Conservation (phyloP, 2,888 invertebrate species). For the Pterostichus niger region DNA sequence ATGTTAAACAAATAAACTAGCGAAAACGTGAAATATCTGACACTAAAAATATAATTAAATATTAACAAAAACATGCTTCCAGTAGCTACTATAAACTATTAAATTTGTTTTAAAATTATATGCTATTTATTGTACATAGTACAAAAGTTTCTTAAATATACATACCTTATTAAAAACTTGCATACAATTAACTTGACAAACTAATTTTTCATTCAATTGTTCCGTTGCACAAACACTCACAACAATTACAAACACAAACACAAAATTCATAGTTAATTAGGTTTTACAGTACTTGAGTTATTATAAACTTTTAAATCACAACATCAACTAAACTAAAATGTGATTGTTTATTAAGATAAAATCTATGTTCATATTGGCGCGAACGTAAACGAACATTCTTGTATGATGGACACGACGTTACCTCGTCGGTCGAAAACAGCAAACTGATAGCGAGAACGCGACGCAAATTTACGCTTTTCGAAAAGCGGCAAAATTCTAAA, state of each 20-base stretch:
- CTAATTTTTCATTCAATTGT: background rate
- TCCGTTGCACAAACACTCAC: conserved; percentile 32
- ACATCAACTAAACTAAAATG: too few species aligned
- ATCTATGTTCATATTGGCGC: too few species aligned
- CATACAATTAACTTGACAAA: background rate
- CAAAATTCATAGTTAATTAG: conserved; percentile 1
- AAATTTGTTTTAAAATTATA: background rate
- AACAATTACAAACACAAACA: background rate
- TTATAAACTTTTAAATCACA: background rate
- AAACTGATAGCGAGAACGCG: background rate
- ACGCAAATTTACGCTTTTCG: background rate
- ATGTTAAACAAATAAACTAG: too few species aligned
- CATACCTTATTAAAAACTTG: conserved; percentile 12
- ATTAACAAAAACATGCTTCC: too few species aligned
- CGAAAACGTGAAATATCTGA: too few species aligned
- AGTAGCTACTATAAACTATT: background rate
- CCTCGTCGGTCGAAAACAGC: too few species aligned
- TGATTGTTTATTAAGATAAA: background rate
- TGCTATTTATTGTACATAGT: background rate
- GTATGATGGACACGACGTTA: too few species aligned
- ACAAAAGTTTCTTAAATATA: background rate
- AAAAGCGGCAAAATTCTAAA: background rate
- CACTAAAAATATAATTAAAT: too few species aligned
- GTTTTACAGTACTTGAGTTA: background rate
- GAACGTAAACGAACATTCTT: too few species aligned